Evolutionary conservation across 2,797 vertebrate genomes (phyloP).

Genomic region (Poliocrania exsul): DNA sequence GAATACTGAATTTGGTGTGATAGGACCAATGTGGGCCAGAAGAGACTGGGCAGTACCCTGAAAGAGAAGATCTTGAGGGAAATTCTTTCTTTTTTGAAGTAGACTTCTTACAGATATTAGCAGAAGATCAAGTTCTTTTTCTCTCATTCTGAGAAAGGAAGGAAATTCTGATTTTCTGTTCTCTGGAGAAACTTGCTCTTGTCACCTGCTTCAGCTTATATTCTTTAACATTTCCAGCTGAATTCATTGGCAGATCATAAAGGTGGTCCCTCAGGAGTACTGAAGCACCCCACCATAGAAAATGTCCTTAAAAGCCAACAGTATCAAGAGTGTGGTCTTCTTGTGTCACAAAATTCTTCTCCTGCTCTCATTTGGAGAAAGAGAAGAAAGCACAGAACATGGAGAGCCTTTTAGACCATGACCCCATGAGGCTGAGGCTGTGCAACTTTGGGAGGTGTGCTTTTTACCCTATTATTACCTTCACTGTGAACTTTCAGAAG

Average conservation of each 20-base stretch:
- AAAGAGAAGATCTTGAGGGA: not conserved
- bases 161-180: not conserved
- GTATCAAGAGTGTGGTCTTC: not conserved
- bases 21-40: not conserved
- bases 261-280: not conserved
- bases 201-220: not conserved
- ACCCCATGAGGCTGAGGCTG: not conserved
- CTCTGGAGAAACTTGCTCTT: not conserved
- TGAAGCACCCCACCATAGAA: not conserved
- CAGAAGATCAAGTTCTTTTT: not conserved
- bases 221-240: not conserved
- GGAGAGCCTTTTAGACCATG: not conserved
- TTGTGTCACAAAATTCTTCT: not conserved
- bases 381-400: not conserved
- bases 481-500: not conserved
- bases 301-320: not conserved
- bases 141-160: not conserved
- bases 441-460: fast-evolving
- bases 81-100: not conserved
- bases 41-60: not conserved
- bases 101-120: not conserved
- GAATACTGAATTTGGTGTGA: not conserved
- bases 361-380: not conserved
- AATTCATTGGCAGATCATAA: not conserved
- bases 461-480: not conserved